Percentiles rank a stretch among this genome's conserved stretches.
phyloP scores from a whole-genome alignment of 2,888 invertebrate genomes.

The Phortica magna region DNA sequence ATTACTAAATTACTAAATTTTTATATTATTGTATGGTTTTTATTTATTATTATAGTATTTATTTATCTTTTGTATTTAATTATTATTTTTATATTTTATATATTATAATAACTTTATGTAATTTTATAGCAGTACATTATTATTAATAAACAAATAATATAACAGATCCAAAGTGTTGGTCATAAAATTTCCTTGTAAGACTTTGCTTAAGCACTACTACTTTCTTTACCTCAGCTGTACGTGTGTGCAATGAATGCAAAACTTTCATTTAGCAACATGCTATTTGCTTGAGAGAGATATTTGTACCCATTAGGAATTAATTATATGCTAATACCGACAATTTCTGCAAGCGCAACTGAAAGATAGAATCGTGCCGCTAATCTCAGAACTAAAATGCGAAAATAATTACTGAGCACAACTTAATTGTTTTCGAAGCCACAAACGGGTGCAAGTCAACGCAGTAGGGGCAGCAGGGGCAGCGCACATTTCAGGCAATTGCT shows the following conservation, averaged over 20 bases:
- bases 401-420: constrained; percentile 27
- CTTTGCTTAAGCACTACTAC: too few relatives aligned
- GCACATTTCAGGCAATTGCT: constrained; percentile 24
- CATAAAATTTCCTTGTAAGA: too few relatives aligned
- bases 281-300: neutral
- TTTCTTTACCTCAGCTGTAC: too few relatives aligned
- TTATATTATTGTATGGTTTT: too few relatives aligned
- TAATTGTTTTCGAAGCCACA: constrained; percentile 30
- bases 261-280: neutral
- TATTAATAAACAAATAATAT: too few relatives aligned
- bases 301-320: neutral
- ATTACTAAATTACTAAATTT: too few relatives aligned
- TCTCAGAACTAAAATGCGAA: neutral
- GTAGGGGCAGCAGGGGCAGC: neutral
- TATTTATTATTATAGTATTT: too few relatives aligned
- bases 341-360: neutral
- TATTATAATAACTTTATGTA: too few relatives aligned
- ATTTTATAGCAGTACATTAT: too few relatives aligned
- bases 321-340: constrained; percentile 9
- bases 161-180: too few relatives aligned
- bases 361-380: neutral
- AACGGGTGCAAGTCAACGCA: neutral
- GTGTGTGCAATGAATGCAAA: neutral
- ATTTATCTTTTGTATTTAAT: too few relatives aligned
- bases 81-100: too few relatives aligned